Evolutionary conservation across 1,140 invertebrate genomes (phyloP).

Genomic region (Cydia fagiglandana): DNA sequence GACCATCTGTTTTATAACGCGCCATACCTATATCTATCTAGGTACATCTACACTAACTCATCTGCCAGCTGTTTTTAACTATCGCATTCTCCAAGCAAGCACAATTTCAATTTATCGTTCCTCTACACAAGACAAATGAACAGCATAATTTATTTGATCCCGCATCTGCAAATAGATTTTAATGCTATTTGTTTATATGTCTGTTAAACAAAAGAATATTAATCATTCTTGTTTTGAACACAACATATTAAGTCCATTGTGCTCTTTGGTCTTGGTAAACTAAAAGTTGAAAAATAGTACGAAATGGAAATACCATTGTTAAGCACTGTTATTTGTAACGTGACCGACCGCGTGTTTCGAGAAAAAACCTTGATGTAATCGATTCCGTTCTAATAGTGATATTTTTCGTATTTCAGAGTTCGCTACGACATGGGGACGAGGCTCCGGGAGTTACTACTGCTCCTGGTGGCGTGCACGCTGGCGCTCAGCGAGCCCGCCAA

Average conservation of each 20-base stretch:
- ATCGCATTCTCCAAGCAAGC: not conserved
- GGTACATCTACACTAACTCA: not conserved
- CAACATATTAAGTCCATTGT: constrained; percentile 34
- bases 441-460: constrained; percentile 73
- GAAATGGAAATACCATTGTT: constrained; percentile 43
- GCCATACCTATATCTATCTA: constrained; percentile 31
- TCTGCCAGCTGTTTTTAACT: constrained; percentile 11
- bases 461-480: constrained; percentile 71
- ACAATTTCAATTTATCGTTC: constrained; percentile 5
- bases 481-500: constrained; percentile 61
- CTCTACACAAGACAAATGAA: constrained; percentile 2
- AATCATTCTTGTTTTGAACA: constrained; percentile 27
- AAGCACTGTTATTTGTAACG: constrained; percentile 43
- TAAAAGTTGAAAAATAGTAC: constrained; percentile 30
- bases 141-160: not conserved
- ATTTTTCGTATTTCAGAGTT: constrained; percentile 68
- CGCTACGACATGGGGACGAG: constrained; percentile 72
- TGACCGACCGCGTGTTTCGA: constrained; percentile 42
- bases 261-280: not conserved
- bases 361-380: constrained; percentile 49
- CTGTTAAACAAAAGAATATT: constrained; percentile 22
- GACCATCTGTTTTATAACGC: constrained; percentile 41
- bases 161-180: constrained; percentile 15
- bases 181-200: constrained; percentile 15
- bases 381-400: constrained; percentile 33